phyloP scores from a whole-genome alignment of 2,797 vertebrate species.

The Pantherophis alleghaniensis region DNA sequence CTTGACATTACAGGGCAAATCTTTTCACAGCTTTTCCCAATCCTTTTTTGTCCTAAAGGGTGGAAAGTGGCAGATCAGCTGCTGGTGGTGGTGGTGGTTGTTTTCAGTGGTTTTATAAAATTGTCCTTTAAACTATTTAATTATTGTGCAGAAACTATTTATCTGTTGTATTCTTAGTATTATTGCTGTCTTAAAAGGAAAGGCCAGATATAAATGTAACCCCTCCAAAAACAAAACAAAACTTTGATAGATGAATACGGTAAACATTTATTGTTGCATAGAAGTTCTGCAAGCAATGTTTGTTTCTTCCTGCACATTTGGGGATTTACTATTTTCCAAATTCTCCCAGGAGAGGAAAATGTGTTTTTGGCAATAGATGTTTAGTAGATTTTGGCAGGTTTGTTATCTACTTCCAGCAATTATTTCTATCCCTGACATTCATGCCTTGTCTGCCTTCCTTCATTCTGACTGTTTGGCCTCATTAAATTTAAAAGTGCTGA shows the following conservation, averaged over 20 bases:
- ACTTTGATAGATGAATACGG: background rate
- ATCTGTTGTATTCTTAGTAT: background rate
- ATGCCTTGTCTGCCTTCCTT: constrained; percentile 36
- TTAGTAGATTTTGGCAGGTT: constrained; percentile 48
- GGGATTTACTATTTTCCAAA: background rate
- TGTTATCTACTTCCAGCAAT: constrained; percentile 64
- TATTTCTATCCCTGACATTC: constrained; percentile 49
- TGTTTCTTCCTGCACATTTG: background rate
- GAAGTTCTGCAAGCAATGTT: background rate
- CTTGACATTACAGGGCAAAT: background rate
- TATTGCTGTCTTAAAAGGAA: background rate
- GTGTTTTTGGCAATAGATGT: constrained; percentile 47
- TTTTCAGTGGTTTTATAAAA: background rate
- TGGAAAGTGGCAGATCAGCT: background rate
- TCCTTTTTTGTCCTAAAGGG: background rate
- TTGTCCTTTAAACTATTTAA: background rate
- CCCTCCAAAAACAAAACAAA: background rate
- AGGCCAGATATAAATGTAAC: background rate
- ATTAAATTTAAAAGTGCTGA: constrained; percentile 47
- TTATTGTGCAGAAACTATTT: background rate
- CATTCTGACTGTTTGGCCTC: constrained; percentile 24
- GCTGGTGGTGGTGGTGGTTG: background rate
- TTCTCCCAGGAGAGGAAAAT: background rate
- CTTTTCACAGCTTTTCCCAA: background rate
- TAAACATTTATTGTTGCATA: background rate